These are phyloP conservation scores for Anodontia alba DNA, from an alignment of 2,888 invertebrate genomes.

Conservation along the genomic window DNA sequence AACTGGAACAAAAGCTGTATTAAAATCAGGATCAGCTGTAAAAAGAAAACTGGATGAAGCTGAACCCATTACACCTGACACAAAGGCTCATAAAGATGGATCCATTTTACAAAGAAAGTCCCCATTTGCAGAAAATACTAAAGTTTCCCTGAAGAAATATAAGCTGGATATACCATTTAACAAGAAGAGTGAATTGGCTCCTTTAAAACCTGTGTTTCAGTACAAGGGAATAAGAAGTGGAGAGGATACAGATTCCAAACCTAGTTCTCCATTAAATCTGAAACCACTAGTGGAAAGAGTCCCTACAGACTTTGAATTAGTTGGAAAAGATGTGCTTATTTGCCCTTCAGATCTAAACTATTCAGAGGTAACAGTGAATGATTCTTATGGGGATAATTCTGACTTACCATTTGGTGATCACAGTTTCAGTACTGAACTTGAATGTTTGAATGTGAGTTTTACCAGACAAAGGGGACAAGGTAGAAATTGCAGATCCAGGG, in stretches of 20 bases:
- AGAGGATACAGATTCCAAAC: not conserved
- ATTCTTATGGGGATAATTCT: not conserved
- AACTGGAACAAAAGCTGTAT: no score
- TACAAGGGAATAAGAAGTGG: slow-evolving; percentile 4
- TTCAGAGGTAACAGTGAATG: not conserved
- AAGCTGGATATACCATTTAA: not conserved
- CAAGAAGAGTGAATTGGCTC: not conserved
- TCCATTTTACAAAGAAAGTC: no score
- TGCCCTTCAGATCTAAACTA: not conserved
- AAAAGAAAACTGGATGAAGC: not conserved
- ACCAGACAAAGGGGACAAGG: not conserved
- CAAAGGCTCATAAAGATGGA: no score
- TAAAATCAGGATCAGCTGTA: not conserved
- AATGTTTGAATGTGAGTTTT: not conserved
- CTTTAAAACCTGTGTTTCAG: not conserved
- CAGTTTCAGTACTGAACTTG: not conserved
- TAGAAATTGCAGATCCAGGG: not conserved
- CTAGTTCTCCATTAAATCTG: not conserved
- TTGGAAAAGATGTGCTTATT: not conserved
- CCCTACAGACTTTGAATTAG: not conserved
- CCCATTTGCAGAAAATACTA: slow-evolving; percentile 2
- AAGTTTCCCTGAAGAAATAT: not conserved
- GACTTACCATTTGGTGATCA: no score
- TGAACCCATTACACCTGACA: not conserved
- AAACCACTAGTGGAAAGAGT: not conserved